Base-by-base conservation (phyloP, 2,797 vertebrate species). In the Syngnathus rostellatus region DNA sequence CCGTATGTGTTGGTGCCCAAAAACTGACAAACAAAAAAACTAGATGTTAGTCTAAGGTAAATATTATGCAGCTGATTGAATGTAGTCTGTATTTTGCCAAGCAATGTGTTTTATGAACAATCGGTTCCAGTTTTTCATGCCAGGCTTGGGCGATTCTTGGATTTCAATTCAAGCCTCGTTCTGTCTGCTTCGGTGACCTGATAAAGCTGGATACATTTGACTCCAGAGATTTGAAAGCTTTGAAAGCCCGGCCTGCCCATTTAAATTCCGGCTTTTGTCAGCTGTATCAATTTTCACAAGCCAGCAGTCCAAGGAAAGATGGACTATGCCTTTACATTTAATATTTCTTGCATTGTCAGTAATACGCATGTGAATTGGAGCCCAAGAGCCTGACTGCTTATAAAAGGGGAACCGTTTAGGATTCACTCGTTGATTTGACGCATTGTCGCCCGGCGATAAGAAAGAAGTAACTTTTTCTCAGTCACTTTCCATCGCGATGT, bases 211-310 rank as follows among this genome's bases (percentile, higher is more conserved):
- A 77, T 76, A 77, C 53, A 80, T 79, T 87, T 83, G 73, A 74
- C 60, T 55, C 50, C 54, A 37, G 66, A 79, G 72, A 80, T 77
- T 70, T 82, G 67, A 70, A 81, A 79, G 67, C 76, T 77, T 85
- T 77, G 58, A 81, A 74, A 65, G 67, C 25, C 68, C 64, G 6
- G 74, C 25, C 23, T 41, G 10, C 37, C 58, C 63, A 64, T 81
- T 77, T 72, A 65, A 67, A 68, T 71, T 11, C 2, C 51, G 5
- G 65, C 73, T 81, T 85, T 85, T 75, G 77, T 85, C 80, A 73
- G 71, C 81, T 74, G 64, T 73, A 82, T 87, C 77, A 77, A 68
- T 83, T 87, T 83, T 74, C 63, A 69, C 73, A 80, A 77, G 60
- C 69, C 72, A 0, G 14, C 74, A 68, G 80, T 75, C 70, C 54